Conservation (phyloP, 2,113 vertebrate genomes). For the Pterophyllum scalare region DNA sequence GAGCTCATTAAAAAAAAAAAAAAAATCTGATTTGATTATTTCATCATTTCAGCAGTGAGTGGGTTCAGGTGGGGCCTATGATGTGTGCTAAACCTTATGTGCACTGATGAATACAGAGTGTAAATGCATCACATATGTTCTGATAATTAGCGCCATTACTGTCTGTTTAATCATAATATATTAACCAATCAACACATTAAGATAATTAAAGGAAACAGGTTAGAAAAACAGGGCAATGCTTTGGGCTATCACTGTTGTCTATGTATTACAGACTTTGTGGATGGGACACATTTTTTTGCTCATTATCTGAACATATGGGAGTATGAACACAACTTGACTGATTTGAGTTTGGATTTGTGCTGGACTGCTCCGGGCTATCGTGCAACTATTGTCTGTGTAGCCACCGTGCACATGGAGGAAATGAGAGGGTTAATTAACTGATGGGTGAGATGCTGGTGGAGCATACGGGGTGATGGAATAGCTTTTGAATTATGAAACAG, state of each 20-base stretch:
- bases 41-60: conserved; percentile 36
- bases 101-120: conserved; percentile 19
- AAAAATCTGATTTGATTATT: conserved; percentile 30
- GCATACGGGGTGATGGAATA: conserved; percentile 73
- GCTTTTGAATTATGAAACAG: conserved; percentile 80
- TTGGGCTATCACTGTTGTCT: conserved; percentile 28
- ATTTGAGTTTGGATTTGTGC: conserved; percentile 37
- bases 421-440: conserved; percentile 72
- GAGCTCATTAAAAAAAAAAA: conserved; percentile 33
- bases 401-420: conserved; percentile 14
- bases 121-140: conserved; percentile 58
- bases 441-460: conserved; percentile 46
- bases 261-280: conserved; percentile 17
- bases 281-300: conserved; percentile 26
- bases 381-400: conserved; percentile 38
- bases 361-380: conserved; percentile 39
- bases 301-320: conserved; percentile 65
- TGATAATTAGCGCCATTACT: conserved; percentile 62
- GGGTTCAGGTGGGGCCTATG: conserved; percentile 24
- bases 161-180: conserved; percentile 53
- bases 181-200: conserved; percentile 52
- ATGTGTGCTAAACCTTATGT: conserved; percentile 37
- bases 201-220: conserved; percentile 61
- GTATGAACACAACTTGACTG: conserved; percentile 43
- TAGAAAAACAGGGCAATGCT: conserved; percentile 25